phyloP scores from a whole-genome alignment of 2,888 invertebrate species.

The Eucera pruinosa region DNA sequence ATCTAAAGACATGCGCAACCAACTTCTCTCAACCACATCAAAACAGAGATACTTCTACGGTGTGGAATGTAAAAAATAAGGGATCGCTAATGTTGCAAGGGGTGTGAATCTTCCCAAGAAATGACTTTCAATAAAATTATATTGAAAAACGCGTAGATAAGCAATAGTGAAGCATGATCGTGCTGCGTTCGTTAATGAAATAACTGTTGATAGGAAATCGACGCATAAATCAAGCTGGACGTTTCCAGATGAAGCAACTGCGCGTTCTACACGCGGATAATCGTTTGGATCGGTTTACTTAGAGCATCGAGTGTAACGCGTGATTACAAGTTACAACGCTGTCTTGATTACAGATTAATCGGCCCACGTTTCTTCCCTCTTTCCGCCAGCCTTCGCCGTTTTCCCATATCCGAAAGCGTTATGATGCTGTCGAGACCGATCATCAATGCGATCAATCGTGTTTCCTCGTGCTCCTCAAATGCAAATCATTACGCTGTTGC shows the following conservation, averaged over 20 bases:
- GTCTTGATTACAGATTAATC: slow-evolving; percentile 71
- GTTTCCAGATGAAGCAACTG: slow-evolving; percentile 26
- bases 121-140: no score
- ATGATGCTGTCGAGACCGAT: not conserved
- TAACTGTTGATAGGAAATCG: slow-evolving; percentile 32
- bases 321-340: slow-evolving; percentile 70
- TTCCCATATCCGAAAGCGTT: not conserved
- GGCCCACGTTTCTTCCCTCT: not conserved
- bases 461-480: not conserved
- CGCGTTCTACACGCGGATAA: slow-evolving; percentile 15
- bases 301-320: slow-evolving; percentile 59
- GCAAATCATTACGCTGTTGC: slow-evolving; percentile 14
- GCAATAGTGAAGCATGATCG: slow-evolving; percentile 8
- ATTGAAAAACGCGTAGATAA: no score
- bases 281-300: slow-evolving; percentile 40
- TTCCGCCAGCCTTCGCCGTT: slow-evolving; percentile 5
- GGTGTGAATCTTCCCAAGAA: no score
- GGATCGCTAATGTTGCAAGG: not conserved
- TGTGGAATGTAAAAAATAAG: not conserved
- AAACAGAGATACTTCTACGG: not conserved
- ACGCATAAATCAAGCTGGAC: slow-evolving; percentile 30
- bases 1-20: no score
- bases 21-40: no score
- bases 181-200: slow-evolving; percentile 22
- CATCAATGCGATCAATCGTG: not conserved